Evolutionary conservation across 2,888 invertebrate genomes (phyloP), one percentile per base, ranked within the genome.

Genomic region (Thumatha senex): DNA sequence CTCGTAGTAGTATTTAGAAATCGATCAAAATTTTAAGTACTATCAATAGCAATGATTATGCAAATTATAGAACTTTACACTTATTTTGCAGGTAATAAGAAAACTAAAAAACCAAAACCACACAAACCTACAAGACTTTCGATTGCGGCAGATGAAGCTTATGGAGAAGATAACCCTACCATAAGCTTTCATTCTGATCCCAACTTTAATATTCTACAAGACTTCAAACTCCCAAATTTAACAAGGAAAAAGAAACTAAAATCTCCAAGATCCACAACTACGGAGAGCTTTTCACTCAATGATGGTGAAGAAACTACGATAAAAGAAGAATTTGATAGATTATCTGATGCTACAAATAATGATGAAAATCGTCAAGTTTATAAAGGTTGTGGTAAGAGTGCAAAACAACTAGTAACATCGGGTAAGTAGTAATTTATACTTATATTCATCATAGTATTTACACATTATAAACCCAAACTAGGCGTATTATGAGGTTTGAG

Each of bases 181-280:
- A 75, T 89, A 15, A 83, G 68, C 53, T 89, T 82, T 45, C 82
- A 84, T 41, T 80, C 89, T 0, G 82, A 82, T 39, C 90, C 89
- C 36, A 80, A 89, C 63, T 91, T 89, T 47, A 81, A 86, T 62
- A 84, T 87, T 3, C 59, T 90, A 35, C 78, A 86, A 72, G 84
- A 85, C 18, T 90, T 88, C 58, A 90, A 89, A 72, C 77, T 90
- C 1, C 67, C 85, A 15, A 87, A 89, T 65, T 74, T 89, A 52
- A 78, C 75, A 52, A 84, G 74, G 67, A 84, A 67, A 55, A 80
- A 74, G 57, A 54, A 61, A 44, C 61, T 70, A 36, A 61, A 58
- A 13, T 67, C 63, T 41, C 63, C 61, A 50, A 70, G 70, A 24
- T 77, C 75, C 53, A 75, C 74, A 40, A 78, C 80, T 3, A 74